A percentile compares a stretch with the other conserved stretches of the same genome.
Evolutionary conservation across 2,797 vertebrate genomes (phyloP).

Genomic region (Lithobates pipiens): DNA sequence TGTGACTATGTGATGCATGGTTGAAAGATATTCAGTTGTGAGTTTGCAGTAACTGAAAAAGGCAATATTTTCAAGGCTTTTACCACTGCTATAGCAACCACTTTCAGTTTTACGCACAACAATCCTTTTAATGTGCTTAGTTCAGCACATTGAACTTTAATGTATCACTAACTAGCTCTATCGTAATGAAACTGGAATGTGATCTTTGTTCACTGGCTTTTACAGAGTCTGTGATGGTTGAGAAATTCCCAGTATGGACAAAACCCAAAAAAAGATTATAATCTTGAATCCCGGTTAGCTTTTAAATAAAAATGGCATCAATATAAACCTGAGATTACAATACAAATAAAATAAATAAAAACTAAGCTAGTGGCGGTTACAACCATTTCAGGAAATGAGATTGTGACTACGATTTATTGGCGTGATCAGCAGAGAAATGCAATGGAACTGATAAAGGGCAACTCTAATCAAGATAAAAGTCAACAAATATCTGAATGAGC

Average conservation of each 20-base stretch:
- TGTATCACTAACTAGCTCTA: not conserved
- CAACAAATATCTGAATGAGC: not conserved
- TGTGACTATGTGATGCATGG: not conserved
- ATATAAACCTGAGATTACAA: too few relatives aligned
- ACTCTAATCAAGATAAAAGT: not conserved
- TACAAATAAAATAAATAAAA: too few relatives aligned
- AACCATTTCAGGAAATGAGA: not conserved
- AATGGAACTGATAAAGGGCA: not conserved
- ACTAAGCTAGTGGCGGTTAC: too few relatives aligned
- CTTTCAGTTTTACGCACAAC: not conserved
- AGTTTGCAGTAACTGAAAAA: not conserved
- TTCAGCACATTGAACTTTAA: not conserved
- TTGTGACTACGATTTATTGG: not conserved
- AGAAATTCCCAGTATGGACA: not conserved
- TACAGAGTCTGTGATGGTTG: not conserved
- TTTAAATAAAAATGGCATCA: too few relatives aligned
- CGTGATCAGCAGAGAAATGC: not conserved
- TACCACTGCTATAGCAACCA: not conserved
- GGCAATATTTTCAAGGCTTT: not conserved
- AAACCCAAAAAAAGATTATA: not conserved
- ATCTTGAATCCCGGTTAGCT: not conserved
- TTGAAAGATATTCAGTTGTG: too few relatives aligned
- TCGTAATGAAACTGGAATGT: not conserved
- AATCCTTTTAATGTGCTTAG: not conserved
- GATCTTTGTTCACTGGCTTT: conserved; percentile 21